Conservation (phyloP, 2,797 vertebrate species). For the Mallotus villosus region DNA sequence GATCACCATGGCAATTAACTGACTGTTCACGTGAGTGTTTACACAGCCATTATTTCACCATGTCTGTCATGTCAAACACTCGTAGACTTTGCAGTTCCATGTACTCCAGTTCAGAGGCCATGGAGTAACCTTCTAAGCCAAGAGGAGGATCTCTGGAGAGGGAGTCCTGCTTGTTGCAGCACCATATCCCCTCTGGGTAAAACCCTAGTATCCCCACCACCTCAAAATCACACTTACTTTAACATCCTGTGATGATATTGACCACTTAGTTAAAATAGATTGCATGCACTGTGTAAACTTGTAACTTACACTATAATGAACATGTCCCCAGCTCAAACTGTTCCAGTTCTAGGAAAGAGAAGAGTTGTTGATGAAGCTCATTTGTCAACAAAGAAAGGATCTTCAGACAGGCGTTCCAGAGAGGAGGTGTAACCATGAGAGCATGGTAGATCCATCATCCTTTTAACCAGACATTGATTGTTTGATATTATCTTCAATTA, state of each 20-base stretch:
- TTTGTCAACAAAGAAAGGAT: background rate
- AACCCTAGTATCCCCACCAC: background rate
- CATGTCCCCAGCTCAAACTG: constrained; percentile 13
- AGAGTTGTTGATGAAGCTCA: background rate
- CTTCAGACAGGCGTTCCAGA: background rate
- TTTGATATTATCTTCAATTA: background rate
- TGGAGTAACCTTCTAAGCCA: background rate
- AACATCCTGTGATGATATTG: background rate
- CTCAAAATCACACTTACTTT: background rate
- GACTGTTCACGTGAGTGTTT: background rate
- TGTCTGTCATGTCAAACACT: background rate
- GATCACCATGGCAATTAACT: too few relatives aligned
- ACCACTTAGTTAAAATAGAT: background rate
- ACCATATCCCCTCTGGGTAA: background rate
- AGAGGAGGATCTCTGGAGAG: too few relatives aligned
- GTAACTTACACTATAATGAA: background rate
- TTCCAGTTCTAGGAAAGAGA: constrained; percentile 5
- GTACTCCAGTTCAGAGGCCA: background rate
- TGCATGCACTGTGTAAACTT: background rate
- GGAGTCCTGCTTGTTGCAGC: too few relatives aligned
- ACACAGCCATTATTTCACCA: background rate
- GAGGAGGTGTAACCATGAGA: background rate
- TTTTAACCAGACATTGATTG: background rate
- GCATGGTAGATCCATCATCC: background rate
- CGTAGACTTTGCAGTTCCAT: background rate